These are phyloP conservation scores for Eucera pruinosa DNA, from an alignment of 2,888 invertebrate genomes.

Conservation along the genomic window DNA sequence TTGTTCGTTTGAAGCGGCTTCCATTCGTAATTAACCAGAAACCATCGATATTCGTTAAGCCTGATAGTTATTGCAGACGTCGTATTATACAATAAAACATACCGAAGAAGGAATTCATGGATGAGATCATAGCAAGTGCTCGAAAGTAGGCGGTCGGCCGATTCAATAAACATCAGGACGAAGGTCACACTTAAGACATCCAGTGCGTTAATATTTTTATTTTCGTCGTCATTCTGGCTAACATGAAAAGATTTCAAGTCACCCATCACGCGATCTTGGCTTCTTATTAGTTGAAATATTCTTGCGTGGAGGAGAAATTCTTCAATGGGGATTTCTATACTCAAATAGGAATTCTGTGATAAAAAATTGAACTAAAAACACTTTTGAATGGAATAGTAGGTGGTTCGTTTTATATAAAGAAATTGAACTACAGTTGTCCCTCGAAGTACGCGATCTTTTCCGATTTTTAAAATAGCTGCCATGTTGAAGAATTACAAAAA, in stretches of 20 bases:
- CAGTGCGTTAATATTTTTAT: constrained; percentile 62
- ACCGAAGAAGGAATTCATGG: constrained; percentile 73
- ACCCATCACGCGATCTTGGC: neutral
- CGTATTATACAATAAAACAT: constrained; percentile 49
- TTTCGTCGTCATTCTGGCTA: constrained; percentile 30
- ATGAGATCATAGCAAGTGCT: constrained; percentile 79
- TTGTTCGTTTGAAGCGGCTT: neutral
- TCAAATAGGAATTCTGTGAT: too few species aligned
- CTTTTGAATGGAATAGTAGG: too few species aligned
- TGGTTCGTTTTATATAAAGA: too few species aligned
- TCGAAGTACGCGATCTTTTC: too few species aligned
- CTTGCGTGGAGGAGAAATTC: neutral
- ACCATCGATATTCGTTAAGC: constrained; percentile 32
- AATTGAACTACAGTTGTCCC: too few species aligned
- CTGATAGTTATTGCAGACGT: neutral
- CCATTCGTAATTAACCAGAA: neutral
- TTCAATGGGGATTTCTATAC: too few species aligned
- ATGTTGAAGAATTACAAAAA: too few species aligned
- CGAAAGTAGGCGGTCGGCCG: constrained; percentile 69
- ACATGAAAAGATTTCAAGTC: constrained; percentile 22
- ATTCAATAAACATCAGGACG: constrained; percentile 66
- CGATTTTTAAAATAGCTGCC: too few species aligned
- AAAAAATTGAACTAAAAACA: too few species aligned
- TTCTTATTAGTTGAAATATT: constrained; percentile 31
- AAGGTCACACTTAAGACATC: constrained; percentile 76